Conservation (phyloP, 2,888 invertebrate species). For the Atethmia centrago region DNA sequence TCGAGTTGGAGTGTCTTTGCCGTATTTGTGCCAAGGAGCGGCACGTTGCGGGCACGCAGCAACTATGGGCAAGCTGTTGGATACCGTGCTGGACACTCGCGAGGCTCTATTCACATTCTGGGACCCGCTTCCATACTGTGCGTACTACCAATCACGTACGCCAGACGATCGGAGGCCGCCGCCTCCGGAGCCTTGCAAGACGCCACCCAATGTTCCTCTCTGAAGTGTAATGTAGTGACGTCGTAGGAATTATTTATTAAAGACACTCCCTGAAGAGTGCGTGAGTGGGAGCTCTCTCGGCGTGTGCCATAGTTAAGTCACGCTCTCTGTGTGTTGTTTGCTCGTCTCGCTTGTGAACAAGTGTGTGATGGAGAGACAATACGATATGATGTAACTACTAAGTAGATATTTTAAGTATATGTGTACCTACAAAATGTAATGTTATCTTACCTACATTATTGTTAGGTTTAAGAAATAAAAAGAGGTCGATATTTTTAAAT, state of each 20-base stretch:
- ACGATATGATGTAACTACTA: slow-evolving; percentile 88
- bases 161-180: slow-evolving; percentile 89
- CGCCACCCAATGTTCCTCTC: slow-evolving; percentile 87
- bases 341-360: slow-evolving; percentile 73
- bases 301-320: slow-evolving; percentile 66
- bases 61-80: slow-evolving; percentile 91
- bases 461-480: slow-evolving; percentile 71
- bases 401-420: slow-evolving; percentile 84
- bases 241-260: slow-evolving; percentile 81
- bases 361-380: slow-evolving; percentile 79
- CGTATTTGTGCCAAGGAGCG: slow-evolving; percentile 94
- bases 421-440: slow-evolving; percentile 76
- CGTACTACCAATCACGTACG: slow-evolving; percentile 95
- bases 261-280: slow-evolving; percentile 89
- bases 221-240: slow-evolving; percentile 72
- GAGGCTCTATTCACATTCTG: slow-evolving; percentile 95
- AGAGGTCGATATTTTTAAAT: slow-evolving; percentile 41
- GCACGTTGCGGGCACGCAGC: slow-evolving; percentile 92
- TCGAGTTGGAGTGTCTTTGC: slow-evolving; percentile 94
- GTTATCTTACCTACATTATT: slow-evolving; percentile 69
- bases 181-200: slow-evolving; percentile 90
- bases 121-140: slow-evolving; percentile 96
- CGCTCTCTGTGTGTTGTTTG: slow-evolving; percentile 74
- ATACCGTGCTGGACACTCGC: slow-evolving; percentile 93
- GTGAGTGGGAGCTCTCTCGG: slow-evolving; percentile 81